Percentiles rank a stretch among this genome's conserved stretches.
Evolutionary conservation across 2,113 vertebrate species (phyloP).

Genomic region (Petromus typicus): DNA sequence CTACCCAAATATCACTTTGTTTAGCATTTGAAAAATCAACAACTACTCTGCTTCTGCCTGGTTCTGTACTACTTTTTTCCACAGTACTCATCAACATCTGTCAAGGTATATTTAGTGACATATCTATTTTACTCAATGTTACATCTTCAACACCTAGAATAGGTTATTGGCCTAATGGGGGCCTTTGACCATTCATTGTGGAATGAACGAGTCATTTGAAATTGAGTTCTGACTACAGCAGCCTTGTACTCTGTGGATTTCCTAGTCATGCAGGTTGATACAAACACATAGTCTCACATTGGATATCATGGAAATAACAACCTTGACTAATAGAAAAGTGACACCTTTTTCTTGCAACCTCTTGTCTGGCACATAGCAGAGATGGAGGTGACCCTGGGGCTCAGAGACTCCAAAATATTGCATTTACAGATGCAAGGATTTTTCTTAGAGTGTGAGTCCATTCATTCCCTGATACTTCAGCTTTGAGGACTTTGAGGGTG

Average conservation of each 20-base stretch:
- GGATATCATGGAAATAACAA: constrained; percentile 23
- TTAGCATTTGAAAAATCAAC: background rate
- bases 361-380: background rate
- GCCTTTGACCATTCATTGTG: background rate
- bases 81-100: background rate
- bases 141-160: background rate
- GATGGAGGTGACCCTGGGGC: background rate
- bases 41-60: background rate
- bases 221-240: background rate
- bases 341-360: background rate
- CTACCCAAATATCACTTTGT: background rate
- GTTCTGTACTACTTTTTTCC: background rate
- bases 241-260: background rate
- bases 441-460: background rate
- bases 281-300: background rate
- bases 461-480: background rate
- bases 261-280: background rate
- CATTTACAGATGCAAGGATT: background rate
- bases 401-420: background rate
- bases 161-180: background rate
- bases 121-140: background rate
- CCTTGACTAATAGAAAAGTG: background rate
- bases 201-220: background rate
- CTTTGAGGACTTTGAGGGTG: background rate
- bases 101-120: background rate